A percentile compares a stretch with the other conserved stretches of the same genome.
These are phyloP conservation scores for Danio aesculapii DNA, from an alignment of 2,797 vertebrate genomes.

Conservation along the genomic window DNA sequence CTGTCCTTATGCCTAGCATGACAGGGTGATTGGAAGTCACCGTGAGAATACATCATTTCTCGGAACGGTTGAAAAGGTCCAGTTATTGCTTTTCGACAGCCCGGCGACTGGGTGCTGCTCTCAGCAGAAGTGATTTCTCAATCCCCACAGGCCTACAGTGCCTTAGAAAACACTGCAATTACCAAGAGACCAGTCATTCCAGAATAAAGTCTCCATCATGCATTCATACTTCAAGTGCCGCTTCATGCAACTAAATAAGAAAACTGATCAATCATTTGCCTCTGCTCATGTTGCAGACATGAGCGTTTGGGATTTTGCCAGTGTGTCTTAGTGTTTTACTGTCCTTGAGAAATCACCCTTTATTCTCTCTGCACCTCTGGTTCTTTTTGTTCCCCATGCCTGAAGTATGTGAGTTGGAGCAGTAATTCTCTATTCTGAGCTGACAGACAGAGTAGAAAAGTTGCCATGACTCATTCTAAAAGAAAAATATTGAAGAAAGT, in stretches of 20 bases:
- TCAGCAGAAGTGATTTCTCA: slow-evolving; percentile 40
- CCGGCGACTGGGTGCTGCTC: slow-evolving; percentile 41
- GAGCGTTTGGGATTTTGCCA: slow-evolving; percentile 48
- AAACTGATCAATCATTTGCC: slow-evolving; percentile 29
- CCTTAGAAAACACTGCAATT: slow-evolving; percentile 49
- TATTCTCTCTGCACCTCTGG: slow-evolving; percentile 18
- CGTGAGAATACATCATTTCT: slow-evolving; percentile 53
- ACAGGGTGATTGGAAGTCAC: slow-evolving; percentile 41
- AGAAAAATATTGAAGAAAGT: slow-evolving; percentile 45
- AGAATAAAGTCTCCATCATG: slow-evolving; percentile 55
- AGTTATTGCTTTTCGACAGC: slow-evolving; percentile 57
- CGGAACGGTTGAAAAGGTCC: slow-evolving; percentile 59
- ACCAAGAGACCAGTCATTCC: slow-evolving; percentile 9
- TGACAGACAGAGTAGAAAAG: slow-evolving; percentile 51
- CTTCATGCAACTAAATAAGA: slow-evolving; percentile 13
- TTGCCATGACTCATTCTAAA: slow-evolving; percentile 40
- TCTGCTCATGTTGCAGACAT: slow-evolving; percentile 37
- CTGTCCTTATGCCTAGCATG: slow-evolving; percentile 24
- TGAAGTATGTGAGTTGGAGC: slow-evolving; percentile 28
- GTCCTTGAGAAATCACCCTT: slow-evolving; percentile 51
- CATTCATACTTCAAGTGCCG: slow-evolving; percentile 35
- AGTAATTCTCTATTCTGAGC: slow-evolving; percentile 37
- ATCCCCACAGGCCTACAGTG: slow-evolving; percentile 34
- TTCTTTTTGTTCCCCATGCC: slow-evolving; percentile 27
- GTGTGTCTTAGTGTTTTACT: slow-evolving; percentile 36